phyloP scores from a whole-genome alignment of 2,797 vertebrate genomes.

The Poeciliopsis gracilis region DNA sequence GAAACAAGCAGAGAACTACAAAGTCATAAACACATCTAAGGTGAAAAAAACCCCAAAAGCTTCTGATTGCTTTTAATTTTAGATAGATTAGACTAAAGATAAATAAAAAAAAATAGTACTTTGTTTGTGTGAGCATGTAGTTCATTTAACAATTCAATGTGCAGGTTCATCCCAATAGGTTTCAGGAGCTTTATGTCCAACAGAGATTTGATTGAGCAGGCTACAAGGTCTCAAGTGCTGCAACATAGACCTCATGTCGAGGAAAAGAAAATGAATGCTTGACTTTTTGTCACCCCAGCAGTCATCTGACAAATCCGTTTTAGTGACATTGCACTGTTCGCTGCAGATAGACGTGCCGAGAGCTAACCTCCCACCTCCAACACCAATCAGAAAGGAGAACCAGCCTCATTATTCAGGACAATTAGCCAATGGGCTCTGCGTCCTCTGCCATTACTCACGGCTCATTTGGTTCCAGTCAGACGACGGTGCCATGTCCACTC shows the following conservation, averaged over 20 bases:
- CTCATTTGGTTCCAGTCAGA: conserved; percentile 71
- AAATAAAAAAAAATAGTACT: too few relatives aligned
- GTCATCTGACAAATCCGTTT: conserved; percentile 57
- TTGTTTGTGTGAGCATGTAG: conserved; percentile 21
- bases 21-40: neutral
- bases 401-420: conserved; percentile 67
- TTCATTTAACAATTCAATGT: neutral
- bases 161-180: neutral
- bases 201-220: conserved; percentile 7
- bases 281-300: conserved; percentile 41
- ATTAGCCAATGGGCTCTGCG: conserved; percentile 72
- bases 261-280: conserved; percentile 40
- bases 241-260: conserved; percentile 14
- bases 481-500: conserved; percentile 67
- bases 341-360: conserved; percentile 37
- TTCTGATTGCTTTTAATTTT: neutral
- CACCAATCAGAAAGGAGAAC: conserved; percentile 61
- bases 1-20: conserved; percentile 31
- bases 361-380: conserved; percentile 47
- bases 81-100: too few relatives aligned
- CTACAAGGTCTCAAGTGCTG: neutral
- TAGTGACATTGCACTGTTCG: conserved; percentile 27
- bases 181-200: conserved; percentile 11
- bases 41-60: neutral
- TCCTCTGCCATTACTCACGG: conserved; percentile 64